Conservation (phyloP, 1,140 invertebrate species). For the Trigoniulus corallinus region DNA sequence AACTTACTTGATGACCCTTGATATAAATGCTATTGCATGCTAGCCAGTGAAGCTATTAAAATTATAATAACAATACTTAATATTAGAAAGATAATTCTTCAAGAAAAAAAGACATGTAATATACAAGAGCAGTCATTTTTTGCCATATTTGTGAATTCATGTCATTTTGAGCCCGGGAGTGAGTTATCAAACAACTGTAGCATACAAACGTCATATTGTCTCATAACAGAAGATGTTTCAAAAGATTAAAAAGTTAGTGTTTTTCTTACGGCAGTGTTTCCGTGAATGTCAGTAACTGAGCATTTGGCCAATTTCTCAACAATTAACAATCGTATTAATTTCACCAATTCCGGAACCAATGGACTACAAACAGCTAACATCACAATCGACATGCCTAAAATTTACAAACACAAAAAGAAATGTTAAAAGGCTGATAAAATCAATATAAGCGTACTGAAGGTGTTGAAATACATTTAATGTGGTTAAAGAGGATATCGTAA, state of each 20-base stretch:
- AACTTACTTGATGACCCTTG: conserved; percentile 9
- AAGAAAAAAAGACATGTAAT: too few relatives aligned
- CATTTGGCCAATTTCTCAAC: conserved; percentile 26
- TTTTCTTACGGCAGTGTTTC: conserved; percentile 27
- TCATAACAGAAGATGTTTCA: too few relatives aligned
- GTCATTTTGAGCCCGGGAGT: too few relatives aligned
- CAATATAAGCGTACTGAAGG: too few relatives aligned
- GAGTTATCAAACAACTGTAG: too few relatives aligned
- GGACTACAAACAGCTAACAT: conserved; percentile 21
- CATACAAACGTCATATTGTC: too few relatives aligned
- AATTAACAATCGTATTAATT: conserved; percentile 27
- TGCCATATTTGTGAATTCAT: too few relatives aligned
- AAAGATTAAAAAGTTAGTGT: neutral
- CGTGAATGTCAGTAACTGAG: conserved; percentile 25
- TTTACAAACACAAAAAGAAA: conserved; percentile 1
- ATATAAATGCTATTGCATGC: conserved; percentile 10
- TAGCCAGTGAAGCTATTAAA: conserved; percentile 14
- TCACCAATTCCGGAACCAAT: conserved; percentile 20
- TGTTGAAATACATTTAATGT: too few relatives aligned
- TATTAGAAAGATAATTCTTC: neutral
- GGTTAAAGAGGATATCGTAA: too few relatives aligned
- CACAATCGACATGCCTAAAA: conserved; percentile 24
- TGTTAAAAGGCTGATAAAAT: too few relatives aligned
- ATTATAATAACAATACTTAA: neutral
- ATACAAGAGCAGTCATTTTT: too few relatives aligned